phyloP scores from a whole-genome alignment of 1,140 invertebrate species.

The Bilobella aurantiaca region DNA sequence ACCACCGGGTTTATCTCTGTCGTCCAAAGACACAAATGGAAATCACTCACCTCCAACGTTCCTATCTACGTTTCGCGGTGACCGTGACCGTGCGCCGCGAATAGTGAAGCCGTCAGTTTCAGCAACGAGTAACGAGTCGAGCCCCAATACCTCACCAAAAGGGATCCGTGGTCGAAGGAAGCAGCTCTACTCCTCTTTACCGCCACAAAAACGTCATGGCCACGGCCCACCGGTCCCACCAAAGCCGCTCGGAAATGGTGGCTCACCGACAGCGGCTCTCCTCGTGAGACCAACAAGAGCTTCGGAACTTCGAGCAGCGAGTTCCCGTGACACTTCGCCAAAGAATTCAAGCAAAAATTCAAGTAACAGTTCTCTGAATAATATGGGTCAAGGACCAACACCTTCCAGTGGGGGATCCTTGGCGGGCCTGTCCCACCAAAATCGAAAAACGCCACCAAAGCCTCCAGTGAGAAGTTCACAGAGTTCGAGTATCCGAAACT shows the following conservation, averaged over 20 bases:
- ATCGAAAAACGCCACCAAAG: conserved; percentile 6
- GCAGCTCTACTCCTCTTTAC: conserved; percentile 3
- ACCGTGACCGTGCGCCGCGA: neutral
- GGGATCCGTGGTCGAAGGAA: conserved; percentile 6
- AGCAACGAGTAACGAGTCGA: conserved; percentile 11
- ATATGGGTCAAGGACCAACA: no score
- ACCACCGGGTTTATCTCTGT: neutral
- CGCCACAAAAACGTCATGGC: conserved; percentile 1
- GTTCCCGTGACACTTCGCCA: conserved; percentile 2
- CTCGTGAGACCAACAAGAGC: conserved; percentile 2
- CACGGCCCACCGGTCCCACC: conserved; percentile 8
- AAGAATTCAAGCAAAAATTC: conserved; percentile 2
- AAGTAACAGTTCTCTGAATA: conserved; percentile 6
- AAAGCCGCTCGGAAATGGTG: neutral
- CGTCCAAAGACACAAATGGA: neutral
- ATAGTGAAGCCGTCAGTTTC: neutral
- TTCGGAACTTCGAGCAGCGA: conserved; percentile 5
- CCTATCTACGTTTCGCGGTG: conserved; percentile 1
- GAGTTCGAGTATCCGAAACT: neutral
- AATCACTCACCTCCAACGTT: neutral
- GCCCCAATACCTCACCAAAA: conserved; percentile 1
- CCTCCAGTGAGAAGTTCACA: neutral
- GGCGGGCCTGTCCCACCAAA: neutral
- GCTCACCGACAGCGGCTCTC: no score
- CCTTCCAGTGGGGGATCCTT: neutral